These are phyloP conservation scores for Hoplostethus mediterraneus DNA, from an alignment of 2,797 vertebrate species.

Conservation along the genomic window DNA sequence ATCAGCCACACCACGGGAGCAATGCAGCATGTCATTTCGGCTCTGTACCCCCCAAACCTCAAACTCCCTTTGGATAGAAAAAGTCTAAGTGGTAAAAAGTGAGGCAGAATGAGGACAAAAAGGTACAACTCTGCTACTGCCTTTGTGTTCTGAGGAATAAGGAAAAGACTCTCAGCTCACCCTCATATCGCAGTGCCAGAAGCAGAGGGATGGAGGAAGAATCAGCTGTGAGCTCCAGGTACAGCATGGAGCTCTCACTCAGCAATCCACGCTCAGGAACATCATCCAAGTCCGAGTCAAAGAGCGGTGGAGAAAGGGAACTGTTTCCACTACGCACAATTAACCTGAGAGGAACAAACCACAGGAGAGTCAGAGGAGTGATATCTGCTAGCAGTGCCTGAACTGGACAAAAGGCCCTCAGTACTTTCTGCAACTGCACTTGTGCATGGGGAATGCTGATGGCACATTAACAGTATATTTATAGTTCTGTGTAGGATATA, in stretches of 20 bases:
- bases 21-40: constrained; percentile 14
- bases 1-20: neutral
- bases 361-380: neutral
- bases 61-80: constrained; percentile 16
- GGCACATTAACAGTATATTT: neutral
- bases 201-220: constrained; percentile 91
- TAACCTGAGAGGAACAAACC: constrained; percentile 77
- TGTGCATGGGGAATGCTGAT: neutral
- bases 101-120: neutral
- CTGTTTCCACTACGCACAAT: constrained; percentile 91
- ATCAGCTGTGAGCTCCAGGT: constrained; percentile 92
- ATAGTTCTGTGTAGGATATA: neutral
- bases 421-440: neutral
- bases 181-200: constrained; percentile 92
- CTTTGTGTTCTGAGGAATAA: constrained; percentile 27
- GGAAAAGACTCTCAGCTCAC: constrained; percentile 73
- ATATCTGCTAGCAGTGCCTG: neutral
- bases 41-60: neutral
- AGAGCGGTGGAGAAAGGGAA: constrained; percentile 87
- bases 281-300: constrained; percentile 93
- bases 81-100: constrained; percentile 24
- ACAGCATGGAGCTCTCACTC: constrained; percentile 90
- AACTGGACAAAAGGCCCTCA: neutral
- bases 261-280: constrained; percentile 91
- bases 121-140: neutral